Percentiles rank a stretch among this genome's conserved stretches.
phyloP scores from a whole-genome alignment of 2,797 vertebrate genomes.

The Forpus xanthops region DNA sequence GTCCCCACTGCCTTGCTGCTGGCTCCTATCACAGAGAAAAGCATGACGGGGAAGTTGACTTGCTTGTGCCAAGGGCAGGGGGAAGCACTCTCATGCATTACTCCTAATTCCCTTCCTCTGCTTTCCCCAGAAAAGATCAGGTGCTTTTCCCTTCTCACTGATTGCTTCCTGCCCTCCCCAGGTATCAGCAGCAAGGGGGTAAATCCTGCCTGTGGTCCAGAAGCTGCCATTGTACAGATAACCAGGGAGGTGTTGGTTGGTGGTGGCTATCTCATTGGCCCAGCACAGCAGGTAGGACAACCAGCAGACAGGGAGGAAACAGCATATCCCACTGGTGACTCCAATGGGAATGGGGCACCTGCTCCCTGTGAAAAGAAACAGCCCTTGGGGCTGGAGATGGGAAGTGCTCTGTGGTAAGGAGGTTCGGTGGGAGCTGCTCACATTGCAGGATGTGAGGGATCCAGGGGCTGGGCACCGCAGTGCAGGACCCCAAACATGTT shows the following conservation, averaged over 20 bases:
- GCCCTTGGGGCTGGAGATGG: background rate
- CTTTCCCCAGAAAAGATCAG: background rate
- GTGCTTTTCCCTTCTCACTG: background rate
- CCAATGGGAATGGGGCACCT: background rate
- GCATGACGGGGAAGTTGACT: background rate
- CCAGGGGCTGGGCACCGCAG: background rate
- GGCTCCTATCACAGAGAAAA: background rate
- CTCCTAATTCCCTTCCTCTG: background rate
- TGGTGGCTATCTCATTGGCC: background rate
- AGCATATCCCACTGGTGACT: background rate
- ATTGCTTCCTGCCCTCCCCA: background rate
- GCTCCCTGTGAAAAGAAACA: background rate
- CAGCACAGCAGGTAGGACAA: background rate
- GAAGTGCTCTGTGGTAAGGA: background rate
- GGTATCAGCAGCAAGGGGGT: rapidly evolving
- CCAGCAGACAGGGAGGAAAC: background rate
- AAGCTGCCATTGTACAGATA: background rate
- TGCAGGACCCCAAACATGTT: background rate
- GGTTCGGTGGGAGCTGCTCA: background rate
- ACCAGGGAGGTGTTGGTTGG: background rate
- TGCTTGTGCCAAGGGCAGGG: background rate
- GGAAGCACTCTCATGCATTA: background rate
- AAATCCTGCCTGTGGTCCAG: background rate
- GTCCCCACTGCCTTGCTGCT: background rate
- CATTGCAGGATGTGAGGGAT: background rate